Evolutionary conservation across 2,888 invertebrate species (phyloP).

Genomic region (Urechis unicinctus): DNA sequence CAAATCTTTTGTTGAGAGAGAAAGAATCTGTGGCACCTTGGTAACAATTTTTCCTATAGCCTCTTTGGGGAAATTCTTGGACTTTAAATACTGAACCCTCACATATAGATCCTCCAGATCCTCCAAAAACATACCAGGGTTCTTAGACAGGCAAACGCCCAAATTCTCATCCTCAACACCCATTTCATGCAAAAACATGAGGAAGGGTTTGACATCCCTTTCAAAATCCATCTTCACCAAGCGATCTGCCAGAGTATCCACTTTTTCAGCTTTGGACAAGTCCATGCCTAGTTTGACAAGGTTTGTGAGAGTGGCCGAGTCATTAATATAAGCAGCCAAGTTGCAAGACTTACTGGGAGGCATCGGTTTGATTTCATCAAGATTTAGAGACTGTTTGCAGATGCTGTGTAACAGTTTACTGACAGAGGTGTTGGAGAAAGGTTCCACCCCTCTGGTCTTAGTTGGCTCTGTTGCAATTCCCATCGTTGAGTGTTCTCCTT

Average conservation of each 20-base stretch:
- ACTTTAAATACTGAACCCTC: not conserved
- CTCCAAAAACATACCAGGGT: not conserved
- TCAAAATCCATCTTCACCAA: not conserved
- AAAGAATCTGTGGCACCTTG: not conserved
- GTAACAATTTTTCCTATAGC: not conserved
- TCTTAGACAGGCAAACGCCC: not conserved
- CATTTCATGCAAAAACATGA: not conserved
- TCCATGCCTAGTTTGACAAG: not conserved
- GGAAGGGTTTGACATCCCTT: not conserved
- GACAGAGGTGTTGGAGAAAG: too few relatives aligned
- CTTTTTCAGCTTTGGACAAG: not conserved
- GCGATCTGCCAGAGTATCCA: not conserved
- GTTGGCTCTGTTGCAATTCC: too few relatives aligned
- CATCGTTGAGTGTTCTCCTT: too few relatives aligned
- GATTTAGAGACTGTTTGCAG: not conserved
- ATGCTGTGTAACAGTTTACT: not conserved
- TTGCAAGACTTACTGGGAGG: not conserved
- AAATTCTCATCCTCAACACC: not conserved
- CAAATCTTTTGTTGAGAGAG: not conserved
- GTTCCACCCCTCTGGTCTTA: too few relatives aligned
- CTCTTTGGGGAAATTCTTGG: not conserved
- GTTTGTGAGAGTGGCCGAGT: not conserved
- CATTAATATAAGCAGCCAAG: not conserved
- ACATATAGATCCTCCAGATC: not conserved
- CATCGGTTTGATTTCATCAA: not conserved